These are phyloP conservation scores for Horisme vitalbata DNA, from an alignment of 2,888 invertebrate species.

Conservation along the genomic window DNA sequence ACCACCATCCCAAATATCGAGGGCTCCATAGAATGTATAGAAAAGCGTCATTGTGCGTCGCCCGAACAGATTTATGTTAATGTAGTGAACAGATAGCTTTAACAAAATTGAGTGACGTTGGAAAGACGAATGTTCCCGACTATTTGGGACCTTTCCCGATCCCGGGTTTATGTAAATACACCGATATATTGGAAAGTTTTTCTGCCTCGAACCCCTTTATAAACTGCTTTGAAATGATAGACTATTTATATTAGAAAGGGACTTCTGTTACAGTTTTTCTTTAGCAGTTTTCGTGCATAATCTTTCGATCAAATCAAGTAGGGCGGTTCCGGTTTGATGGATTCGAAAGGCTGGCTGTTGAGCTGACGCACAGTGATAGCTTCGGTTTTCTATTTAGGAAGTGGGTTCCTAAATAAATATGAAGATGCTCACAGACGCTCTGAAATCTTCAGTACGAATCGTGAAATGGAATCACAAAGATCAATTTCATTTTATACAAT, in stretches of 20 bases:
- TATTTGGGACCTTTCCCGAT: constrained; percentile 48
- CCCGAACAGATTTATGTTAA: constrained; percentile 33
- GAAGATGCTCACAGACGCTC: too few relatives aligned
- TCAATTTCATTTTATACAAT: too few relatives aligned
- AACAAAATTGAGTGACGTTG: constrained; percentile 53
- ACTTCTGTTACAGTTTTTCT: constrained; percentile 28
- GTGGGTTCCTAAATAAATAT: too few relatives aligned
- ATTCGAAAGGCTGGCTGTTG: neutral
- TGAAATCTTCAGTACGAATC: too few relatives aligned
- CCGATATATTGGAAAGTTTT: constrained; percentile 41
- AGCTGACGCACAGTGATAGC: neutral
- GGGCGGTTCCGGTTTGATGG: constrained; percentile 5
- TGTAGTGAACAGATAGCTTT: constrained; percentile 43
- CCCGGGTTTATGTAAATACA: constrained; percentile 50
- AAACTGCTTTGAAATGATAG: constrained; percentile 39
- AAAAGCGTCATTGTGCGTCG: constrained; percentile 18
- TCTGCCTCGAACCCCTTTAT: constrained; percentile 39
- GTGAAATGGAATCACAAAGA: too few relatives aligned
- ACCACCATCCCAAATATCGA: constrained; percentile 1
- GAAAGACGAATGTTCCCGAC: constrained; percentile 48
- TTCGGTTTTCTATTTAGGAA: too few relatives aligned
- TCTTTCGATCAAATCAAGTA: constrained; percentile 21
- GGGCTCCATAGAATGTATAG: neutral
- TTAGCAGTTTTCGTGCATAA: constrained; percentile 22
- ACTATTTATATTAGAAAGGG: constrained; percentile 33